Evolutionary conservation across 2,888 invertebrate genomes (phyloP), one percentile per base, ranked within the genome.

Genomic region (Ernsta delagoae): DNA sequence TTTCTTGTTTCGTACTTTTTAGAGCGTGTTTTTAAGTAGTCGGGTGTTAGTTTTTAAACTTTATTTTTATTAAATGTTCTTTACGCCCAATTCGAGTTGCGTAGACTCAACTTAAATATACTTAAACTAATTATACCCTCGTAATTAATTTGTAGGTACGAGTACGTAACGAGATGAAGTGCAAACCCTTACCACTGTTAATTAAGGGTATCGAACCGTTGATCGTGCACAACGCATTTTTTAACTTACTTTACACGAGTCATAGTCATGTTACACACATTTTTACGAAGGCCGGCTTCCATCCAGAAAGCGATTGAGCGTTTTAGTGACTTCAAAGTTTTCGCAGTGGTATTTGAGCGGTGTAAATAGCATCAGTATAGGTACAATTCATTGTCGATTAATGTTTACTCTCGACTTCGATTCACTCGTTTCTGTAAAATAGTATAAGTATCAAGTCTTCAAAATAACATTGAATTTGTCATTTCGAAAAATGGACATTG

Each of bases 391-490:
- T 45, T 61, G 61, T 48, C 48, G 61, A 61, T 12, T 48, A 45
- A 61, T 61, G 61, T 61, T 61, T 61, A 45, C 61, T 48, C 45
- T 48, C 48, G 12, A 43, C n/a, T 45, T 31, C 61, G 61, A 61
- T 61, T 34, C 5, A 48, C 48, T 61, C 34, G 48, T 48, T 45
- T 48, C 45, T 12, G 48, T 12, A 61, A 24, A 61, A 16, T 16
- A 16, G 16, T 16, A 54, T 16, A 54, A 48, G 0, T 24, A 31
- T 54, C 8, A 6, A 31, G 24, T 54, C 53, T 9, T 11, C 24
- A 48, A 48, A 3, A 48, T 5, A 48, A 12, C 12, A 48, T 48
- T 48, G 6, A 54, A 31, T 54, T 54, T 16, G 16, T 16, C 16
- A 16, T 16, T 16, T 16, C 16, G 16, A 16, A 16, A 16, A 16